These are phyloP conservation scores for Ceratoteleas bidentatus DNA, from an alignment of 1,140 invertebrate species.

Conservation along the genomic window DNA sequence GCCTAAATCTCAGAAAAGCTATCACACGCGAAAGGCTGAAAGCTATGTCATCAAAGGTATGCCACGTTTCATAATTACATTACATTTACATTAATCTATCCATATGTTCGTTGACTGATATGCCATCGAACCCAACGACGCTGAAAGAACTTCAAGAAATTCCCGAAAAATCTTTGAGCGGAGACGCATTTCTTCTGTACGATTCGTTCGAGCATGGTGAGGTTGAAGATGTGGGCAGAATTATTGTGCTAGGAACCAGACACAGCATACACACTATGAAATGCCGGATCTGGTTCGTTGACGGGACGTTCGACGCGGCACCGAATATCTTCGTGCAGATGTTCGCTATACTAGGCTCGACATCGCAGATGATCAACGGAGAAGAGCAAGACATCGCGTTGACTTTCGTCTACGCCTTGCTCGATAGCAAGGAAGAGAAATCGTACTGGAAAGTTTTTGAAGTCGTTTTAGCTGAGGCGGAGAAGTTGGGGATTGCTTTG, in stretches of 20 bases:
- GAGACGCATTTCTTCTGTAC: not conserved
- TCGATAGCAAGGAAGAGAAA: not conserved
- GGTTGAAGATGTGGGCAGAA: too few species aligned
- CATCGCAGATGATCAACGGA: not conserved
- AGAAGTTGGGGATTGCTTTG: too few species aligned
- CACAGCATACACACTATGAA: not conserved
- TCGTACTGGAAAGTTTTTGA: too few species aligned
- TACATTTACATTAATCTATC: too few species aligned
- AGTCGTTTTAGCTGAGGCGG: too few species aligned
- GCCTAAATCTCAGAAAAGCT: not conserved
- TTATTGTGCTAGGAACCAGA: not conserved
- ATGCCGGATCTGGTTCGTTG: not conserved
- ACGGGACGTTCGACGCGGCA: not conserved
- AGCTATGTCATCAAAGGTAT: too few species aligned
- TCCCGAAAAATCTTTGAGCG: not conserved
- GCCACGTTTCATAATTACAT: too few species aligned
- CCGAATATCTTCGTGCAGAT: not conserved
- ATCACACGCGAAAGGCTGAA: not conserved
- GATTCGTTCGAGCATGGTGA: not conserved
- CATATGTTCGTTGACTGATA: too few species aligned
- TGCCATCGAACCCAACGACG: conserved; percentile 4
- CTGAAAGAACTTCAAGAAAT: not conserved
- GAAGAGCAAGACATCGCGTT: not conserved
- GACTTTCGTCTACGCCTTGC: not conserved
- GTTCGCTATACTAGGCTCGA: not conserved